Conservation (phyloP, 1,140 invertebrate genomes). For the Conus ventricosus region DNA sequence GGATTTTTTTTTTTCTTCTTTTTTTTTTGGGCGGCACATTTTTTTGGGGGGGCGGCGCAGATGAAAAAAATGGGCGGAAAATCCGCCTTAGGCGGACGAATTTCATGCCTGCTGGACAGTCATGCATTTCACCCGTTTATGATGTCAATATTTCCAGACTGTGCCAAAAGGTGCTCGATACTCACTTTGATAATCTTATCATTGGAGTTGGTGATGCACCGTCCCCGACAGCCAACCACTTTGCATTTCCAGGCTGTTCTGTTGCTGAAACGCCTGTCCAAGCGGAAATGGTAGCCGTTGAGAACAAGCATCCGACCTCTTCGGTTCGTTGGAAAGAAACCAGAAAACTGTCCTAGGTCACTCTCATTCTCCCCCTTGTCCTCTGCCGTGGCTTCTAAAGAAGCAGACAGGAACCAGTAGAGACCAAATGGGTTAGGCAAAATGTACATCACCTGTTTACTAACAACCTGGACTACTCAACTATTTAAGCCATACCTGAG, state of each 20-base stretch:
- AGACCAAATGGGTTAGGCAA: background rate
- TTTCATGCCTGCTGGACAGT: too few relatives aligned
- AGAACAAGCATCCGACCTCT: conserved; percentile 17
- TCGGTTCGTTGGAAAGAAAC: conserved; percentile 15
- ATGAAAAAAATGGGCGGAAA: too few relatives aligned
- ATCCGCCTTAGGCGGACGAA: too few relatives aligned
- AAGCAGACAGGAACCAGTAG: background rate
- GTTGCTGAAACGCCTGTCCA: background rate
- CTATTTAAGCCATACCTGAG: too few relatives aligned
- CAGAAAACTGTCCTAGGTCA: background rate
- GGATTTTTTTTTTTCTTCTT: too few relatives aligned
- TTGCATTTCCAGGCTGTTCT: conserved; percentile 17
- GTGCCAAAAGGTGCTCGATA: background rate
- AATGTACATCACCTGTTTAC: too few relatives aligned
- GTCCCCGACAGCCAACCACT: background rate
- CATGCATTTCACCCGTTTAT: too few relatives aligned
- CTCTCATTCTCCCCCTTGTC: background rate
- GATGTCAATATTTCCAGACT: too few relatives aligned
- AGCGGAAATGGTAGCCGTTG: conserved; percentile 7
- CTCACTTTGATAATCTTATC: conserved; percentile 23
- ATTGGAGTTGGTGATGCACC: background rate
- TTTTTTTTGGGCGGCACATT: too few relatives aligned
- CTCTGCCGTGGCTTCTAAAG: background rate
- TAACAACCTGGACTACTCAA: too few relatives aligned
- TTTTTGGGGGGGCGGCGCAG: too few relatives aligned